phyloP scores from a whole-genome alignment of 2,113 vertebrate species.

The Pogona vitticeps region DNA sequence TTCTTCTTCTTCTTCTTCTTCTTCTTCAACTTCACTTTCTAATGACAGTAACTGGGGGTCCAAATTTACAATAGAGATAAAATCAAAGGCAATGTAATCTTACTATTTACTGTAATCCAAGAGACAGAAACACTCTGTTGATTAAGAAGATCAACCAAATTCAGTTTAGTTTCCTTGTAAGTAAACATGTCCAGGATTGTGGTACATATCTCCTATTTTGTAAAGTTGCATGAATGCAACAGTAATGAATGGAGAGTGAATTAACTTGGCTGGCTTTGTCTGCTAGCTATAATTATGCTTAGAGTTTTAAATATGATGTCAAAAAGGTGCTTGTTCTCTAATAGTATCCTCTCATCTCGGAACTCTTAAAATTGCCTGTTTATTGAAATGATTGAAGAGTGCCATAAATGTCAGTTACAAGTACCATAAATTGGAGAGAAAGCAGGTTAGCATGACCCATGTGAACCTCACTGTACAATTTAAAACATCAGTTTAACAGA shows the following conservation, averaged over 20 bases:
- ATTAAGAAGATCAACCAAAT: neutral
- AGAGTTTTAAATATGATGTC: accelerated
- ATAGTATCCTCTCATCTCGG: neutral
- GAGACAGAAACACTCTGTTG: neutral
- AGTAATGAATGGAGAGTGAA: neutral
- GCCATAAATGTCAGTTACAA: constrained; percentile 26
- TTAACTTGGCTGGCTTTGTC: neutral
- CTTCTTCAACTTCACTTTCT: neutral
- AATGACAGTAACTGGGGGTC: neutral
- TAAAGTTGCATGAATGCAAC: neutral
- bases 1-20: too few species aligned
- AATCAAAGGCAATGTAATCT: neutral
- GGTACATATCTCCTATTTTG: constrained; percentile 2
- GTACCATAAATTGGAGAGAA: constrained; percentile 15
- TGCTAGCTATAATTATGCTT: constrained; percentile 19
- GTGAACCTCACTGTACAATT: constrained; percentile 26
- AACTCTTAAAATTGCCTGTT: constrained; percentile 5
- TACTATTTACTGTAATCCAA: constrained; percentile 18
- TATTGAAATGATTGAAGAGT: neutral
- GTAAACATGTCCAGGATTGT: neutral
- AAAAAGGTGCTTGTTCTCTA: constrained; percentile 10
- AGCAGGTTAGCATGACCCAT: constrained; percentile 16
- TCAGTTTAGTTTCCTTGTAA: neutral
- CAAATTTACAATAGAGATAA: neutral
- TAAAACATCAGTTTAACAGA: constrained; percentile 34